phyloP scores from a whole-genome alignment of 2,888 invertebrate species.

The Atethmia centrago region DNA sequence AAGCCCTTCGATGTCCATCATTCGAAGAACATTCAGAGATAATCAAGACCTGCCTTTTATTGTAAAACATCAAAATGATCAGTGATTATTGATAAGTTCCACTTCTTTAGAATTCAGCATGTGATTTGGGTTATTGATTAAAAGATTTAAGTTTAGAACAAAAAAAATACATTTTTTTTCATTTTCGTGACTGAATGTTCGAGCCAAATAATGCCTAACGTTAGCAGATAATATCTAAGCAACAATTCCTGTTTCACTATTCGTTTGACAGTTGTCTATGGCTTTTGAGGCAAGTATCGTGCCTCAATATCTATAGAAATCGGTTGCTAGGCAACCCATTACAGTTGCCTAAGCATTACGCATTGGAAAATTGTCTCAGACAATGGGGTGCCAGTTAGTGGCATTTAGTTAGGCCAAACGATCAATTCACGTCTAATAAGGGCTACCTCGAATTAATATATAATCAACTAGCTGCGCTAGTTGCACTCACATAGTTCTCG shows the following conservation, averaged over 20 bases:
- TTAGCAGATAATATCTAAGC: background rate
- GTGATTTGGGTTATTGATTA: conserved; percentile 16
- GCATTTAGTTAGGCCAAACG: background rate
- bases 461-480: too few relatives aligned
- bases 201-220: background rate
- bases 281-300: background rate
- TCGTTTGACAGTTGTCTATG: background rate
- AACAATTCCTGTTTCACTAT: background rate
- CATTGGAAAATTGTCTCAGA: background rate
- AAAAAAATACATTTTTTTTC: too few relatives aligned
- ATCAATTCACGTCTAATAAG: background rate
- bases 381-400: background rate
- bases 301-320: background rate
- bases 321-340: background rate
- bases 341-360: background rate
- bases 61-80: background rate
- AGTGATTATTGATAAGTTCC: conserved; percentile 3
- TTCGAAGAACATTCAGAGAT: conserved; percentile 1
- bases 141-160: background rate
- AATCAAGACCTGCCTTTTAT: background rate
- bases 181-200: background rate
- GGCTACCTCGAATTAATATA: background rate
- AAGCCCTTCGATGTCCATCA: conserved; percentile 3
- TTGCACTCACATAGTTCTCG: too few relatives aligned
- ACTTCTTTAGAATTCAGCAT: background rate